Base-by-base conservation (phyloP, 2,113 vertebrate species). In the Osmerus mordax region DNA sequence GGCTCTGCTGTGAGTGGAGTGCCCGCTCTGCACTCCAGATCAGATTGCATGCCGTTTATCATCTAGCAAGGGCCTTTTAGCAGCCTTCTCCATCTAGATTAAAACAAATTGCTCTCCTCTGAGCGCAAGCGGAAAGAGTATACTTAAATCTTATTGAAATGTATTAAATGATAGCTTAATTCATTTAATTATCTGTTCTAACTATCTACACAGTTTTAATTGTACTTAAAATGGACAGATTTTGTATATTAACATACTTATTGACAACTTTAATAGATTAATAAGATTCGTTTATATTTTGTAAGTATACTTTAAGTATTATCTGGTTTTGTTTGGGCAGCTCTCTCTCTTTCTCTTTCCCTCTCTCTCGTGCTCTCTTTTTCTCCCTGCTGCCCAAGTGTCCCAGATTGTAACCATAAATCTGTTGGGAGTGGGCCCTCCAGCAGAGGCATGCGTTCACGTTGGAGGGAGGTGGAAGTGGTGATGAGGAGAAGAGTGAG, bases 11-110 rank as follows among this genome's bases (percentile, higher is more conserved):
- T 67, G 85, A 78, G 54, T 65, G 28, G 66, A 69, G 21, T 74
- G 21, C 76, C 83, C 79, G 60, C 65, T 84, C 74, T 51, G 60
- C 74, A 65, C 29, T 54, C 51, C 18, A 56, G 47, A 75, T 77
- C 62, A 21, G 60, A 70, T 69, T 55, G 64, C 69, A 15, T 41
- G 47, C n/a, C 52, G 18, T 75, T 67, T 75, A 72, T 76, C 63
- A 47, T n/a, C 18, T 23, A 60, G 18, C 19, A 3, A 9, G 15
- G 53, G 58, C 47, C 18, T 78, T 65, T 64, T 12, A 69, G 69
- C 36, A 54, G 41, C 32, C 41, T 51, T 5, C 36, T 75, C 71
- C 73, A 59, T 75, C 75, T 28, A 81, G 77, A 77, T 61, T 75
- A 25, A 70, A 78, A 75, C 73, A 25, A 47, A 72, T 78, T 71